Conservation (phyloP, 2,888 invertebrate species). For the Marronus borbonicus region DNA sequence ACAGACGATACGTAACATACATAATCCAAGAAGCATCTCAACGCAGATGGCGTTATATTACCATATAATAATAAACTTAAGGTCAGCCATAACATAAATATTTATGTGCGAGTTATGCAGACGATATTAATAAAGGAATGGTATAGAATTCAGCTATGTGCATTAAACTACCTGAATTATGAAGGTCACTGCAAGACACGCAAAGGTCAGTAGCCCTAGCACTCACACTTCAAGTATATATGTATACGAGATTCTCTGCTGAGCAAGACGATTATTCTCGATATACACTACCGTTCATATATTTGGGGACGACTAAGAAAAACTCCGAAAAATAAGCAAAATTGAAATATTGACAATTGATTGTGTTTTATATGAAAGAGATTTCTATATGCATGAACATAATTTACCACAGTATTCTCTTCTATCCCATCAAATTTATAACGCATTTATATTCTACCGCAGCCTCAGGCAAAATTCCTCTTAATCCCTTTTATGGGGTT, state of each 20-base stretch:
- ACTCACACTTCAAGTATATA: background rate
- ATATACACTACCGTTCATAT: no score
- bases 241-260: constrained; percentile 21
- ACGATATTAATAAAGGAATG: constrained; percentile 35
- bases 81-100: constrained; percentile 28
- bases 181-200: constrained; percentile 39
- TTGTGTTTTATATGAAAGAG: no score
- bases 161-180: constrained; percentile 31
- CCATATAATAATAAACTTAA: constrained; percentile 14
- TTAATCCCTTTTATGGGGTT: no score
- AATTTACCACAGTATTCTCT: no score
- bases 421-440: no score
- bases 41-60: constrained; percentile 2
- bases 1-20: background rate
- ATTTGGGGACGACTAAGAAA: no score
- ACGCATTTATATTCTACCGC: no score
- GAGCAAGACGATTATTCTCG: constrained; percentile 28
- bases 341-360: no score
- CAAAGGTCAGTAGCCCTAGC: constrained; percentile 41
- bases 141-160: constrained; percentile 11
- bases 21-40: constrained; percentile 4
- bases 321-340: no score
- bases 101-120: constrained; percentile 20
- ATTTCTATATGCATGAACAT: no score
- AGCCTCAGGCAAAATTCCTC: no score